Percentiles rank a stretch among this genome's conserved stretches.
phyloP scores from a whole-genome alignment of 2,113 vertebrate genomes.

The Microcebus murinus region DNA sequence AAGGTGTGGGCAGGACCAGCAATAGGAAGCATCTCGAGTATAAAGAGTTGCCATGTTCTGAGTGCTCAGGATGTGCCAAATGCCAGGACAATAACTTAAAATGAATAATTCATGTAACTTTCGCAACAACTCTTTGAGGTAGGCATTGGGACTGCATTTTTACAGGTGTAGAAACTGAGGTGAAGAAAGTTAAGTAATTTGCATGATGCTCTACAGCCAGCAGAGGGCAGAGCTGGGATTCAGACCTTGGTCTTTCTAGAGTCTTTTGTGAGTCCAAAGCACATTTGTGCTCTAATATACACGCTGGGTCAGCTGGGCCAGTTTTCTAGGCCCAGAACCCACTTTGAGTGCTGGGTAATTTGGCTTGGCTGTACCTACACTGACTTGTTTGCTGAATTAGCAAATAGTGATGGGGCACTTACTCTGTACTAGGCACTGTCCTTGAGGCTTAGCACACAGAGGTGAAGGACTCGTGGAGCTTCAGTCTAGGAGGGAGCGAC shows the following conservation, averaged over 20 bases:
- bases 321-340: neutral
- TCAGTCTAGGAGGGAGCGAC: neutral
- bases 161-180: neutral
- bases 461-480: neutral
- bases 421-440: neutral
- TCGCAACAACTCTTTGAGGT: neutral
- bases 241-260: neutral
- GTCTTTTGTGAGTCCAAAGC: neutral
- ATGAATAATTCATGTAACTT: neutral
- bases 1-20: neutral
- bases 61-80: too few species aligned
- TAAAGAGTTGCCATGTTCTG: neutral
- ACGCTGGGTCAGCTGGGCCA: neutral
- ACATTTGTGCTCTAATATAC: neutral
- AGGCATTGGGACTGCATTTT: neutral
- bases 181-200: neutral
- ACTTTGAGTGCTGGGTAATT: neutral
- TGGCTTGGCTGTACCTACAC: neutral
- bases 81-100: neutral
- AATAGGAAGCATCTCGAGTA: neutral
- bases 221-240: neutral
- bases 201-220: neutral
- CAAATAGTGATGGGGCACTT: neutral
- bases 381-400: neutral
- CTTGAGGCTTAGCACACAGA: neutral